phyloP scores from a whole-genome alignment of 2,888 invertebrate genomes.

The Melitaea athalia region DNA sequence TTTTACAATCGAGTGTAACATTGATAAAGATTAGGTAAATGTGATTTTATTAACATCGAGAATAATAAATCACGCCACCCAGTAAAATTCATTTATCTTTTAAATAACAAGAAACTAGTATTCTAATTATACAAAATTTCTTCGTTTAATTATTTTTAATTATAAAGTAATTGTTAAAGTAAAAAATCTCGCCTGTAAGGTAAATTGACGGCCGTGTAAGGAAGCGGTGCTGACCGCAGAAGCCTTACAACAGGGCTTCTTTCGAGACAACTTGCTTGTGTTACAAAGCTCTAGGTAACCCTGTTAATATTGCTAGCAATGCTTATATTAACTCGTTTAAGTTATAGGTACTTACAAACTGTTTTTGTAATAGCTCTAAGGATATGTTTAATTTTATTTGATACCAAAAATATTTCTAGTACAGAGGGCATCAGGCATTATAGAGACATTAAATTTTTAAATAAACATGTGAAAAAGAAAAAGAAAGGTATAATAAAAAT shows the following conservation, averaged over 20 bases:
- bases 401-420: no score
- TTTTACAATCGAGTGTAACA: background rate
- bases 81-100: constrained; percentile 2
- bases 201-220: constrained; percentile 51
- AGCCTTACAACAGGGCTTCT: constrained; percentile 61
- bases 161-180: background rate
- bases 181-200: constrained; percentile 25
- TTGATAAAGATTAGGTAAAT: no score
- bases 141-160: background rate
- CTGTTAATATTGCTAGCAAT: constrained; percentile 23
- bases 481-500: no score
- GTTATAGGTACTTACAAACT: background rate
- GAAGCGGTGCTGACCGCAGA: constrained; percentile 72
- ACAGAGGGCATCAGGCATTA: no score
- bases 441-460: no score
- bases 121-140: background rate
- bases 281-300: constrained; percentile 45
- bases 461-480: no score
- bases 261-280: constrained; percentile 48
- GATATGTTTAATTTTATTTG: no score
- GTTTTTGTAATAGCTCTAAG: background rate
- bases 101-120: background rate
- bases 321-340: constrained; percentile 11
- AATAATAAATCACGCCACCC: background rate
- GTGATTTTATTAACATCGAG: background rate